These are phyloP conservation scores for Phenganax stokvisi DNA, from an alignment of 92 coral and sea anemone genomes.

Conservation along the genomic window DNA sequence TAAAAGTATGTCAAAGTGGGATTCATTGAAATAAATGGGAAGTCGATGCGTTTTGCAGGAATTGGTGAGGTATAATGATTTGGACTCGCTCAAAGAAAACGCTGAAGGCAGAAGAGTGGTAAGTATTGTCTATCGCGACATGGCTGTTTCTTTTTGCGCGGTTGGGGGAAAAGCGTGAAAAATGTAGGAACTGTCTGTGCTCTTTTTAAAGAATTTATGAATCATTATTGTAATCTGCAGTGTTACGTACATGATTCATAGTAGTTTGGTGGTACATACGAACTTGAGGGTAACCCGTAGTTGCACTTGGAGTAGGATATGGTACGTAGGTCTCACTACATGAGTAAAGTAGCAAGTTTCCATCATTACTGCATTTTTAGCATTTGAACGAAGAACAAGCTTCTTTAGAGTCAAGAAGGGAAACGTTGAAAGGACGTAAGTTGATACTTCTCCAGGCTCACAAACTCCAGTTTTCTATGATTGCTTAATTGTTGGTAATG, in stretches of 20 bases:
- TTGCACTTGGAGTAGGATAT: no score
- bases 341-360: no score
- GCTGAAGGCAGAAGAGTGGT: conserved; percentile 89
- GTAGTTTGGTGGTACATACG: no score
- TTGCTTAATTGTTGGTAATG: not conserved
- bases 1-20: not conserved
- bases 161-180: not conserved
- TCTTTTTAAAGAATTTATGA: no score
- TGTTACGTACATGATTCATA: no score
- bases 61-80: conserved; percentile 70
- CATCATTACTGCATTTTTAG: conserved; percentile 36
- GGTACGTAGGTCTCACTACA: no score
- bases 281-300: no score
- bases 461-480: not conserved
- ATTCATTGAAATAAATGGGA: no score
- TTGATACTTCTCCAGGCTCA: not conserved
- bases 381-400: conserved; percentile 75
- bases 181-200: not conserved
- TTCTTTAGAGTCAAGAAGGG: conserved; percentile 66
- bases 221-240: no score
- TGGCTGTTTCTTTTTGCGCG: not conserved
- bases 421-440: conserved; percentile 77
- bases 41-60: conserved; percentile 46
- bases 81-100: conserved; percentile 73
- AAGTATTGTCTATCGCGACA: not conserved